A percentile compares a stretch with the other conserved stretches of the same genome.
Conservation (phyloP, 2,888 invertebrate genomes). For the Acheta domesticus region DNA sequence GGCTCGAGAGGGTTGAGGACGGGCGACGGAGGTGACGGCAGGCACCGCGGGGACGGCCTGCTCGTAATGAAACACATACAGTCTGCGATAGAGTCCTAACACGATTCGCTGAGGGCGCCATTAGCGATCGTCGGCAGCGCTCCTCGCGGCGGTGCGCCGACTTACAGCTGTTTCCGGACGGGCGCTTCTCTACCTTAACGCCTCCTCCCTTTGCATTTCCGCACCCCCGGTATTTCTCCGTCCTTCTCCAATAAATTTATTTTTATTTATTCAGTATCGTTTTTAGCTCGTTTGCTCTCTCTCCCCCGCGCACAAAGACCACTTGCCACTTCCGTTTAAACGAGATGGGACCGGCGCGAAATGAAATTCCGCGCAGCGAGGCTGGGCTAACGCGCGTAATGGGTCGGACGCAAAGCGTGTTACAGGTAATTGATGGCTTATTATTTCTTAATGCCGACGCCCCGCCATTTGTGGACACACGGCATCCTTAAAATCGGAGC, state of each 20-base stretch:
- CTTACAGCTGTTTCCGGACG: neutral
- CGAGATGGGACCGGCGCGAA: neutral
- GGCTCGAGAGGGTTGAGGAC: constrained; percentile 21
- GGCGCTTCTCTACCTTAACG: too few species aligned
- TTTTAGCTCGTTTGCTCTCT: neutral
- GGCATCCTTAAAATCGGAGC: neutral
- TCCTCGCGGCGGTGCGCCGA: neutral
- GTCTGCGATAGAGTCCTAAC: neutral
- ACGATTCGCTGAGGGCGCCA: neutral
- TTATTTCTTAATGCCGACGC: neutral
- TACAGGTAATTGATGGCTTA: neutral
- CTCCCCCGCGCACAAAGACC: neutral
- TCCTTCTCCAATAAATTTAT: neutral
- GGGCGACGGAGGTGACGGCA: neutral
- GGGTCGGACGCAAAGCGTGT: neutral
- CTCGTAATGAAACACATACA: constrained; percentile 18
- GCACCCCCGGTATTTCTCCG: neutral
- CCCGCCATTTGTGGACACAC: neutral
- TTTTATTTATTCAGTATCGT: neutral
- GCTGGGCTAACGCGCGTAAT: neutral
- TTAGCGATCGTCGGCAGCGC: neutral
- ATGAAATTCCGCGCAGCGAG: neutral
- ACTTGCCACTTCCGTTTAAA: neutral
- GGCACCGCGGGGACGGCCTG: neutral
- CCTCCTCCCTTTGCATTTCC: neutral